Evolutionary conservation across 2,888 invertebrate genomes (phyloP).

Genomic region (Tenodera sinensis): DNA sequence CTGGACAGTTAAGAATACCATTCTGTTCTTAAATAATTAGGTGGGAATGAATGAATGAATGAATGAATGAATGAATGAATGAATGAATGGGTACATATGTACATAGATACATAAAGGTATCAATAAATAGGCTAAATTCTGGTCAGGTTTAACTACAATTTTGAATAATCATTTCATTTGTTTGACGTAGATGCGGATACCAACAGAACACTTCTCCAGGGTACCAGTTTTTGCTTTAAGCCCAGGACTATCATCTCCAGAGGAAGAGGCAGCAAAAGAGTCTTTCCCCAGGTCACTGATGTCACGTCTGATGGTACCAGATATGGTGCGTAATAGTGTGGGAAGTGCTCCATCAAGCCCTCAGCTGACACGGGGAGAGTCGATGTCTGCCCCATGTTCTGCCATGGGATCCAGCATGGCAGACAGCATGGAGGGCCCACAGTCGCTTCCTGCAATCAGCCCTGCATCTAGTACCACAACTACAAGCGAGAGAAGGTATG

Average conservation of each 20-base stretch:
- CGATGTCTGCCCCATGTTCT: constrained; percentile 39
- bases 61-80: no score
- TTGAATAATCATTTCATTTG: no score
- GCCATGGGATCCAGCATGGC: constrained; percentile 46
- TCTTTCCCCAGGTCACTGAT: constrained; percentile 65
- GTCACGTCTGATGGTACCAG: constrained; percentile 59
- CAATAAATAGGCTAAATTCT: no score
- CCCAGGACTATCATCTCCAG: constrained; percentile 76
- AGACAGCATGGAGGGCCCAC: constrained; percentile 58
- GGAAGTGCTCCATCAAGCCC: constrained; percentile 51
- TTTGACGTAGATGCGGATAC: constrained; percentile 73
- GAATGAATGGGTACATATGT: no score
- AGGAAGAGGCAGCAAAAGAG: constrained; percentile 60
- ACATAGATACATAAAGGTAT: no score
- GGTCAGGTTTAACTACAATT: no score
- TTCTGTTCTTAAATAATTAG: no score
- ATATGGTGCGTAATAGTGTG: constrained; percentile 45
- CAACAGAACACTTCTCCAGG: constrained; percentile 91
- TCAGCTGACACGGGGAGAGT: constrained; percentile 40
- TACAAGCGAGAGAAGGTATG: constrained; percentile 55
- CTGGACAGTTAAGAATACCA: no score
- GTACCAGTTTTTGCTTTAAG: constrained; percentile 90
- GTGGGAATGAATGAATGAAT: no score
- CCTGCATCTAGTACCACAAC: constrained; percentile 38
- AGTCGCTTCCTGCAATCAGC: constrained; percentile 48